phyloP scores from a whole-genome alignment of 2,888 invertebrate genomes.

The Nasonovia ribisnigri region DNA sequence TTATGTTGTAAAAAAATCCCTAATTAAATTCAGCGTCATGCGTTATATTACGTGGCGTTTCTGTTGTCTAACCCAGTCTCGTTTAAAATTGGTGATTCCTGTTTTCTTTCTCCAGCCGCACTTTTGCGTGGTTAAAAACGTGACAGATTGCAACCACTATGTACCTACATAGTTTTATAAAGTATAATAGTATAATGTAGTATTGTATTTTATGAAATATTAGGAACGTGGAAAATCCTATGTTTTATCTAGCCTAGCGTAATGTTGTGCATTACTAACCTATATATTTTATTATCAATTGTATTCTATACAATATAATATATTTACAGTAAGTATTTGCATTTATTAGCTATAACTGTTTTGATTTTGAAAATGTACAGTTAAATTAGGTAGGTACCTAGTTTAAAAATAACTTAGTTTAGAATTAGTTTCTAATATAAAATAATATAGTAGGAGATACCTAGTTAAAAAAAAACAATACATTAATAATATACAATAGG shows the following conservation, averaged over 20 bases:
- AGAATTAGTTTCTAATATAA: not conserved
- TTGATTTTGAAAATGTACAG: not conserved
- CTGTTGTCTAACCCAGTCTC: too few species aligned
- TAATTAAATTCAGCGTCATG: too few species aligned
- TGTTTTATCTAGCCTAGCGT: not conserved
- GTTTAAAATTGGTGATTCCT: not conserved
- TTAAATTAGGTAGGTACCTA: not conserved
- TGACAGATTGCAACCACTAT: not conserved
- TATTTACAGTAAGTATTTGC: not conserved
- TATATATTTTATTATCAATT: not conserved
- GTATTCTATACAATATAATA: not conserved
- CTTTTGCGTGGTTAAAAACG: not conserved
- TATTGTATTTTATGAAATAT: not conserved
- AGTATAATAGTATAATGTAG: too few species aligned
- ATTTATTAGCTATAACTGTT: not conserved
- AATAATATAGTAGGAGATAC: not conserved
- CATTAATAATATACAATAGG: not conserved
- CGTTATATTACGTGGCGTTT: too few species aligned
- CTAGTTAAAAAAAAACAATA: not conserved
- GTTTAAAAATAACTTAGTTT: not conserved
- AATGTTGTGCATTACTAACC: too few species aligned
- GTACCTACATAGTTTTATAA: not conserved
- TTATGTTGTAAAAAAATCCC: too few species aligned
- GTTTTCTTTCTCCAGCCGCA: not conserved
- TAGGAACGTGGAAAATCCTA: not conserved